Base-by-base conservation (phyloP, 2,888 invertebrate genomes). In the Orthonychiurus folsomi region DNA sequence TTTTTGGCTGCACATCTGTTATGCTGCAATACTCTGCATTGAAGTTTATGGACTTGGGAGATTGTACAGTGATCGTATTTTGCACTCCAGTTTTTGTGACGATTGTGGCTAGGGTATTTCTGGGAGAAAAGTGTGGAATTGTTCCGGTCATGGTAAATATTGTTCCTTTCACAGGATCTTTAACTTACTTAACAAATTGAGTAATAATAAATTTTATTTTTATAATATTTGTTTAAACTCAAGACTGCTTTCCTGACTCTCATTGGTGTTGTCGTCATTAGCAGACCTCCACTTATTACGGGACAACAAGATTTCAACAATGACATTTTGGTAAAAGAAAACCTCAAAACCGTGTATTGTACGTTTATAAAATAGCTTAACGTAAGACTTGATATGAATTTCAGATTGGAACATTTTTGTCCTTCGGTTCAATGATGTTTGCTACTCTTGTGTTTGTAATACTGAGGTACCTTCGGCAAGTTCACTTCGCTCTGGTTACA, bases 401-500 rank as follows among this genome's bases (percentile, higher is more conserved):
- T 50, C 56, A 68, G 69, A 68, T 64, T 52, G 68, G 70, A 1
- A 57, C 62, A 1, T 56, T 52, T 21, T 56, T 70, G 15, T 59
- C 67, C 1, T 21, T 67, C 2, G 62, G 59, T 20, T 52, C 52
- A 52, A 52, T 52, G 52, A 5, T 23, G 21, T 12, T 9, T 3
- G 5, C 52, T 20, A 52, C 52, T 52, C 12, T 20, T 5, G n/a
- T 52, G 5, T 52, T 52, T 12, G 60, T 70, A 21, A 63, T 66
- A 20, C 65, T 69, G 26, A 64, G 70, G 18, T 69, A 61, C 61
- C 64, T 70, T 1, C 61, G 65, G 15, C 23, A 61, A 25, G 66
- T 70, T 28, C 65, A 70, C 50, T 66, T 64, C 27, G 66, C 67
- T 5, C 52, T 69, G 12, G 67, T 70, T 20, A 70, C 70, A 3